phyloP scores from a whole-genome alignment of 2,888 invertebrate species.

The Meteorus cinctellus region DNA sequence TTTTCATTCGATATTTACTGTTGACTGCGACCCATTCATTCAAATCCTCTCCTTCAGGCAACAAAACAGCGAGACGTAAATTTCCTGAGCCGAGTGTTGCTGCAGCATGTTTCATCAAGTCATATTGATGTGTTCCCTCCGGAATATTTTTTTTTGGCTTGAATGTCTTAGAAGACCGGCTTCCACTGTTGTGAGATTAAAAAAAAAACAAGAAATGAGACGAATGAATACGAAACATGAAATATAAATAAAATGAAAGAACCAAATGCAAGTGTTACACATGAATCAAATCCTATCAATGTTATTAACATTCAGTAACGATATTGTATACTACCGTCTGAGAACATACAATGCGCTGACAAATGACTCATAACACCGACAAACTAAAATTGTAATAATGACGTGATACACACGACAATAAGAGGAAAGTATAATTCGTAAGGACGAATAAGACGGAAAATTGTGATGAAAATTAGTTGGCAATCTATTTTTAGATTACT shows the following conservation, averaged over 20 bases:
- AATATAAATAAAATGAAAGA: not conserved
- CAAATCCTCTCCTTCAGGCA: conserved; percentile 98
- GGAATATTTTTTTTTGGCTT: conserved; percentile 99
- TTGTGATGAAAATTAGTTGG: conserved; percentile 19
- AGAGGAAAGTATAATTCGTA: conserved; percentile 16
- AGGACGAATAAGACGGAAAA: conserved; percentile 5
- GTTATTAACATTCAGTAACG: conserved; percentile 1
- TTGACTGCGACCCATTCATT: conserved; percentile 99
- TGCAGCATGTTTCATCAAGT: conserved; percentile 99
- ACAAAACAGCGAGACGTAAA: conserved; percentile 93
- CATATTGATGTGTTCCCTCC: conserved; percentile 98
- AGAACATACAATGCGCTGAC: conserved; percentile 35
- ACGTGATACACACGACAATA: conserved; percentile 37
- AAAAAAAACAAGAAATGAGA: conserved; percentile 1
- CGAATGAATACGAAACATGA: conserved; percentile 27
- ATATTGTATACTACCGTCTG: conserved; percentile 11
- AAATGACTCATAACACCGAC: conserved; percentile 47
- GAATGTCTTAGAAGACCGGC: conserved; percentile 96
- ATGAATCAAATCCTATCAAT: not conserved
- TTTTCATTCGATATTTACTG: conserved; percentile 80
- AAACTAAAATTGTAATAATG: conserved; percentile 47
- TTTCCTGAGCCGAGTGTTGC: conserved; percentile 98
- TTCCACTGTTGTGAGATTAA: conserved; percentile 77
- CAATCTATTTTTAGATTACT: conserved; percentile 48
- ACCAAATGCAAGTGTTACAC: not conserved